Evolutionary conservation across 2,888 invertebrate genomes (phyloP), one percentile per base, ranked within the genome.

Genomic region (Callinectes sapidus): DNA sequence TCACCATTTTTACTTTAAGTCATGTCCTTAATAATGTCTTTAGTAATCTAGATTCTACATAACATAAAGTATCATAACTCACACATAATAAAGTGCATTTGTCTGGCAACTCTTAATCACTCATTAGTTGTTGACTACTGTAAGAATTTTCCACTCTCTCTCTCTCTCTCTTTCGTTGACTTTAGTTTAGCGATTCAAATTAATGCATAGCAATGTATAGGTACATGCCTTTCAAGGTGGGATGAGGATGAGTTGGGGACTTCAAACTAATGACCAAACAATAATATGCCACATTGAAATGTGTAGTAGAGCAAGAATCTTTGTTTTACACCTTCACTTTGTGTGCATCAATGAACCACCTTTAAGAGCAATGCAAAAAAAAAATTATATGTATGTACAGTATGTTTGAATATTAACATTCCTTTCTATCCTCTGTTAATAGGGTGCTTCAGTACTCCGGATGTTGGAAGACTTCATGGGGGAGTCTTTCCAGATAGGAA

Each of bases 401-500:
- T n/a, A 61, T 61, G 61, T 13, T 61, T 61, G n/a, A 71, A 3
- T 71, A n/a, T 28, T 10, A 28, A 28, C 28, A 88, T 28, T 88
- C 55, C 10, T n/a, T 35, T 88, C 18, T 32, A 28, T 54, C 35
- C 55, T 32, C 61, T 13, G 13, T 28, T 23, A 32, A 16, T 95
- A 98, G 97, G 98, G 98, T 23, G 97, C 98, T 0, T 97, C 98
- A 0, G 96, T 99, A 14, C 96, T 99, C 91, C 96, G 98, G 91
- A 99, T 99, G 99, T 95, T 99, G 95, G 98, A 98, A 95, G 96
- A 97, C 89, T 97, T 98, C 94, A 97, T 98, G 90, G 97, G 97
- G 0, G 96, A 96, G 86, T 96, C 96, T 61, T 98, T 99, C 96
- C 97, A 97, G 92, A 96, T 96, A 28, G 98, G 97, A 0, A 97